Conservation (phyloP, 2,797 vertebrate species). For the Platyrinchus mystaceus region DNA sequence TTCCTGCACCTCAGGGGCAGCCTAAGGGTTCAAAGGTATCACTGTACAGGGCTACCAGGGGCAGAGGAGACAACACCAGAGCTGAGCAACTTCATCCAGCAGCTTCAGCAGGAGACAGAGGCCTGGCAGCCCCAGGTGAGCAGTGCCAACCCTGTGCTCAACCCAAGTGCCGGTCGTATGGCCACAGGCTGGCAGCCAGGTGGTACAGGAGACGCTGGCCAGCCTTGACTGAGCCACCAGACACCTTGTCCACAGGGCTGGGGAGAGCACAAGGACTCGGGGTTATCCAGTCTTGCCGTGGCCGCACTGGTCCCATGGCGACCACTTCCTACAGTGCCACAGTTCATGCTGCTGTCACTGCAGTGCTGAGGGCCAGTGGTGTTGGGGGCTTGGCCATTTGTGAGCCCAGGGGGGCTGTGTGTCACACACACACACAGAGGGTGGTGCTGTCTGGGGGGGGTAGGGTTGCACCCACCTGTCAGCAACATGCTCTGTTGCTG, state of each 20-base stretch:
- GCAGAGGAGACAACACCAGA: not conserved
- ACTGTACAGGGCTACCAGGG: not conserved
- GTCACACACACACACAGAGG: not conserved
- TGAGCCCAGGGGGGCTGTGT: not conserved
- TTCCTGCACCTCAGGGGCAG: not conserved
- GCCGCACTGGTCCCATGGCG: not conserved
- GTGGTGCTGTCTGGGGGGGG: not conserved
- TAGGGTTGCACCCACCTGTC: not conserved
- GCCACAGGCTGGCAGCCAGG: not conserved
- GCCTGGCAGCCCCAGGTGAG: constrained; percentile 31
- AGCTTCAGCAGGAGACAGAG: constrained; percentile 44
- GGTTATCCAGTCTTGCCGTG: not conserved
- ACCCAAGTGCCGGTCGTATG: not conserved
- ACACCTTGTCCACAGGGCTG: not conserved
- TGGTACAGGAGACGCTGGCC: not conserved
- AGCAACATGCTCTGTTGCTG: accelerated
- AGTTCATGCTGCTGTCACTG: not conserved
- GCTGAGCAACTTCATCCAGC: not conserved
- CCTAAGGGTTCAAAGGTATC: not conserved
- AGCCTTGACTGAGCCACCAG: not conserved
- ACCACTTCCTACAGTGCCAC: not conserved
- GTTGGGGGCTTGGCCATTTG: not conserved
- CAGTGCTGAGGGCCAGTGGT: not conserved
- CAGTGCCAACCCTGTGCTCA: not conserved
- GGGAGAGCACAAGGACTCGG: not conserved